A percentile compares a stretch with the other conserved stretches of the same genome.
phyloP scores from a whole-genome alignment of 2,797 vertebrate species.

The Corythornis leucogaster region DNA sequence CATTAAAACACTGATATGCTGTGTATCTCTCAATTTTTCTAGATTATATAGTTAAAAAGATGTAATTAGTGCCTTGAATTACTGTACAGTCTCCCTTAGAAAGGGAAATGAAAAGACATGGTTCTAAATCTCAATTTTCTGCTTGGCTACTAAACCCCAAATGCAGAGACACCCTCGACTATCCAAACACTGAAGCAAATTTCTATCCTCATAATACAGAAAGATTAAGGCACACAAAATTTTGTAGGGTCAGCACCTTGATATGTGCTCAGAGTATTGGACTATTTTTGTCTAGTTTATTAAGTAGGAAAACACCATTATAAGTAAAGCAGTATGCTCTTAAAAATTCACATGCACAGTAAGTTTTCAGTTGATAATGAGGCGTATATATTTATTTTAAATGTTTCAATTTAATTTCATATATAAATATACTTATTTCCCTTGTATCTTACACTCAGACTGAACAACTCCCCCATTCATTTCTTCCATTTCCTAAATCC shows the following conservation, averaged over 20 bases:
- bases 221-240: not conserved
- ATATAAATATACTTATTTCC: not conserved
- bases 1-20: not conserved
- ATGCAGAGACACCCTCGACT: not conserved
- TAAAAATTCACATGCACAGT: not conserved
- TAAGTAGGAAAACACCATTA: slow-evolving; percentile 18
- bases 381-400: not conserved
- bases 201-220: not conserved
- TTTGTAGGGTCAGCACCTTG: not conserved
- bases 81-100: not conserved
- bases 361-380: not conserved
- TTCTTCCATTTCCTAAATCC: not conserved
- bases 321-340: not conserved
- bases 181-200: not conserved
- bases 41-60: not conserved
- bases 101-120: not conserved
- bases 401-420: not conserved
- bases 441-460: not conserved
- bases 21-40: not conserved
- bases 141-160: not conserved
- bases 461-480: not conserved
- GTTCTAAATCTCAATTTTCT: not conserved
- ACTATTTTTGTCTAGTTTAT: slow-evolving; percentile 36
- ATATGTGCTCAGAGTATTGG: not conserved
- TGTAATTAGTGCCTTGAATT: not conserved